phyloP scores from a whole-genome alignment of 2,113 vertebrate species.

The Callopanchax toddi region DNA sequence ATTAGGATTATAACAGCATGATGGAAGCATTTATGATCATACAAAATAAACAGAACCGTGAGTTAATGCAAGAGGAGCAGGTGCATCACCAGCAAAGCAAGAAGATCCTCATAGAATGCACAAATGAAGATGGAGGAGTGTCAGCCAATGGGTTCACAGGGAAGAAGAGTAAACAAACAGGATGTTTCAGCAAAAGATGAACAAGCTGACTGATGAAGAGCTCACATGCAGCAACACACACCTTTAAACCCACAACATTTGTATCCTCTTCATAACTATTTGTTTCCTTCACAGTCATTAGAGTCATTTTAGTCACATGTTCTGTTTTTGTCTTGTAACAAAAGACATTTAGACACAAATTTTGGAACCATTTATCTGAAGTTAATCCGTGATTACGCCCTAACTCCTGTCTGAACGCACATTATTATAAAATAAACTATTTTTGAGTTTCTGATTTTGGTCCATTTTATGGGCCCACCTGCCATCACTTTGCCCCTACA shows the following conservation, averaged over 20 bases:
- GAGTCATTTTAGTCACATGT: neutral
- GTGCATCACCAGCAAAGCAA: conserved; percentile 10
- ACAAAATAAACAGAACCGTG: neutral
- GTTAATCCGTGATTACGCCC: neutral
- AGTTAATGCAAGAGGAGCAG: conserved; percentile 12
- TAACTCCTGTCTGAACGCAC: neutral
- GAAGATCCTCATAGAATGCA: neutral
- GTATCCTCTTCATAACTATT: neutral
- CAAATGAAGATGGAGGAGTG: conserved; percentile 14
- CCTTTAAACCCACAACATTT: neutral
- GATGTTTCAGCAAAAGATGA: conserved; percentile 1
- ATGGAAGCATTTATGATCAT: neutral
- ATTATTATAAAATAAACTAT: conserved; percentile 18
- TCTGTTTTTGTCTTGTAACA: too few relatives aligned
- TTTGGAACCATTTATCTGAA: neutral
- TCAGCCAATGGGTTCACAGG: neutral
- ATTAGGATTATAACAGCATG: neutral
- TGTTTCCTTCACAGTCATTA: neutral
- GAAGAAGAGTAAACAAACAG: neutral
- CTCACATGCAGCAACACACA: neutral
- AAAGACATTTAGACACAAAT: too few relatives aligned
- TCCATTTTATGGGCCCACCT: conserved; percentile 10
- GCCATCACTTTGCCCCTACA: conserved; percentile 7
- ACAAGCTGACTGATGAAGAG: neutral
- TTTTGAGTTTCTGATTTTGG: conserved; percentile 30